These are phyloP conservation scores for Podarcis lilfordi DNA, from an alignment of 2,797 vertebrate species.

Conservation along the genomic window DNA sequence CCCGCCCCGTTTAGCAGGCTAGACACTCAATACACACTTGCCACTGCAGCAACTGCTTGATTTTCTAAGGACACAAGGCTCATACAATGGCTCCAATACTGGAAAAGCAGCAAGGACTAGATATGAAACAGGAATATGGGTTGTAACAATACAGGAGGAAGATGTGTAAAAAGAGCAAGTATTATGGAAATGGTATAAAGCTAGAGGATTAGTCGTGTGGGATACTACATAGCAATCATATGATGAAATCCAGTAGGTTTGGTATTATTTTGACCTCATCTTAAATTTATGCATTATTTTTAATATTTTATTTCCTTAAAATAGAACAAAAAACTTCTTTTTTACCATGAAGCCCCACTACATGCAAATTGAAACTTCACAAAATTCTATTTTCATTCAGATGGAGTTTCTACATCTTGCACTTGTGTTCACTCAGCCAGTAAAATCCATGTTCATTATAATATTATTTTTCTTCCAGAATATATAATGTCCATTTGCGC, in stretches of 20 bases:
- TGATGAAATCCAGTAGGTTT: neutral
- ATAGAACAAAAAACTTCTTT: neutral
- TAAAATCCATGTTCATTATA: neutral
- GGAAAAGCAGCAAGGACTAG: neutral
- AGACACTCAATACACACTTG: no score
- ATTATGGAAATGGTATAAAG: neutral
- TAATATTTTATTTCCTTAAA: no score
- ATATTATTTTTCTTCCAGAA: neutral
- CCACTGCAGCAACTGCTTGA: neutral
- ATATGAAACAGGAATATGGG: neutral
- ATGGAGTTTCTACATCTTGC: neutral
- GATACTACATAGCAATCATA: neutral
- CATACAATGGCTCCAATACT: neutral
- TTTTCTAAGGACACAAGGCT: neutral
- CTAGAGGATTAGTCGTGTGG: neutral
- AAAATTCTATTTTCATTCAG: neutral
- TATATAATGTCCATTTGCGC: neutral
- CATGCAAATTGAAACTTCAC: neutral
- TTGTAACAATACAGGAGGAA: neutral
- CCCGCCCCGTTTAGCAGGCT: no score
- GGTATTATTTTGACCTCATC: neutral
- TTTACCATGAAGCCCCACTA: neutral
- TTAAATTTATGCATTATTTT: neutral
- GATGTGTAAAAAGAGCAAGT: neutral
- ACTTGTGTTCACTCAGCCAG: neutral